phyloP scores from a whole-genome alignment of 2,113 vertebrate genomes.

The Boleophthalmus pectinirostris region DNA sequence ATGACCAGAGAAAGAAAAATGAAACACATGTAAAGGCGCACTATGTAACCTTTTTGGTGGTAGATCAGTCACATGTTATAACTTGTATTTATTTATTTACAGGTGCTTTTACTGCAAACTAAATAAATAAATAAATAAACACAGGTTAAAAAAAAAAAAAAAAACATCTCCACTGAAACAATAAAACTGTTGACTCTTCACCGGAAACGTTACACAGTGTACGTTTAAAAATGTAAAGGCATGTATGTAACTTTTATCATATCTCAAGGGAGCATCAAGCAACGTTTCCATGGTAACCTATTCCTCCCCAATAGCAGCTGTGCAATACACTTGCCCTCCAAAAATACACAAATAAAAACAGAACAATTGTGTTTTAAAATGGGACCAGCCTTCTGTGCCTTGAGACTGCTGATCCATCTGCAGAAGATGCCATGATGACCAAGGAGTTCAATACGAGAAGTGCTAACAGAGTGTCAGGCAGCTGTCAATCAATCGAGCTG shows the following conservation, averaged over 20 bases:
- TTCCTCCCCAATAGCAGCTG: constrained; percentile 39
- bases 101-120: background rate
- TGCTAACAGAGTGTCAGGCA: constrained; percentile 25
- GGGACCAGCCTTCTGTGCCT: background rate
- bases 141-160: background rate
- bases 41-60: background rate
- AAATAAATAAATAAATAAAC: no score
- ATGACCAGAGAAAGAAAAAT: constrained; percentile 26
- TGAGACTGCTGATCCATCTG: background rate
- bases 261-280: constrained; percentile 16
- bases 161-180: background rate
- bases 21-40: background rate
- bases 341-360: background rate
- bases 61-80: no score
- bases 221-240: no score
- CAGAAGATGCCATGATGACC: constrained; percentile 5
- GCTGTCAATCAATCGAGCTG: constrained; percentile 28
- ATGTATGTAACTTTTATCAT: no score
- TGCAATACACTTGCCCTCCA: constrained; percentile 11
- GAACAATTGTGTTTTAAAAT: background rate
- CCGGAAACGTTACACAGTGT: no score
- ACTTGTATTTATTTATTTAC: no score
- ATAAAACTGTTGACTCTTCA: background rate
- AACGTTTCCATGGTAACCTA: constrained; percentile 65
- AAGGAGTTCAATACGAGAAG: constrained; percentile 21